Evolutionary conservation across 2,113 vertebrate species (phyloP), one percentile per base, ranked within the genome.

Genomic region (Dascyllus trimaculatus): DNA sequence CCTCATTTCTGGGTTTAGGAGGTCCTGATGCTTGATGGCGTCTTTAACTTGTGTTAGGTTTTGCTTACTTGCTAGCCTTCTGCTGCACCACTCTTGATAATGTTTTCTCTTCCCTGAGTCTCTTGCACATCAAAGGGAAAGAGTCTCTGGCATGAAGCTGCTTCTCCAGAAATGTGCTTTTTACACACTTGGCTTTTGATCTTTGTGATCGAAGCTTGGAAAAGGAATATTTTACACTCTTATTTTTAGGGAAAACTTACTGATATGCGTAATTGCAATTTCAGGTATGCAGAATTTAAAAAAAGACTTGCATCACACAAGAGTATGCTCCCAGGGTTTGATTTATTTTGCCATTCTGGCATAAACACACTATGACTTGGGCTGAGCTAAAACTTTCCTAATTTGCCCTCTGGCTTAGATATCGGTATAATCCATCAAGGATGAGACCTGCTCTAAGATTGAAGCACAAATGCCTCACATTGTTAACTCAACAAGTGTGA

Each of bases 101-200:
- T 89, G 68, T 91, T 84, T 91, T 88, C 59, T 85, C 67, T 75
- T 87, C 83, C 53, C 64, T 1, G 18, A 85, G 67, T 81, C 74
- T 77, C 75, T 78, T 75, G 43, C 46, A 89, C 82, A 84, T 93
- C 85, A 92, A 93, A 90, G 78, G 71, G 54, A 84, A 84, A 64
- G 18, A 14, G 61, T 87, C 73, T 86, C 63, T 66, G 66, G 67
- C 77, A 73, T 68, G 56, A 74, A 84, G 53, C 78, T 84, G 58
- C 68, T 85, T 62, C 46, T 83, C 49, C 71, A 58, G 25, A 89
- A 86, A 81, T 80, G 43, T 78, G 71, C 77, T 59, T 78, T 83
- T 58, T 53, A 82, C 81, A 62, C 35, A 68, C 70, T 76, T 71
- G 32, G 49, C 82, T 78, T 86, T 85, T 87, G 74, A 85, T 90